Conservation (phyloP, 2,797 vertebrate species). For the Pseudomugil gertrudae region DNA sequence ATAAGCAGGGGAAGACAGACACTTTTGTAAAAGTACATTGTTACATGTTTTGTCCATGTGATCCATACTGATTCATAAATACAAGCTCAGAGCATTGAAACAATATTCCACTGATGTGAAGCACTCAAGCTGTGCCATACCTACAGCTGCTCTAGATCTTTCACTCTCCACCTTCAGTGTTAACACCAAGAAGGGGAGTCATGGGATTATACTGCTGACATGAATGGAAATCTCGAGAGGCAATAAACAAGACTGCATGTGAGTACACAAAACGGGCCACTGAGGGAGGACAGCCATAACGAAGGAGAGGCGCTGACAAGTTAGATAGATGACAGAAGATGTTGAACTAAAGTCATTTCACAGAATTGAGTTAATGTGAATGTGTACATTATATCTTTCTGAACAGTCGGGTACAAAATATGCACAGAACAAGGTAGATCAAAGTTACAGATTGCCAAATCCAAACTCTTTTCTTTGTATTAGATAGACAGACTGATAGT, state of each 20-base stretch:
- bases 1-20: no score
- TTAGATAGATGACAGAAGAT: background rate
- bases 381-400: background rate
- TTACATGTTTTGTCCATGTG: background rate
- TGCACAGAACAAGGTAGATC: background rate
- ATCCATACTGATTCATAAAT: conserved; percentile 49
- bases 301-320: background rate
- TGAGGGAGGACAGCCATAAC: background rate
- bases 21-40: background rate
- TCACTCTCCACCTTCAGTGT: conserved; percentile 58
- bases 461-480: background rate
- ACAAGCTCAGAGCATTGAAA: conserved; percentile 19
- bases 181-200: conserved; percentile 29
- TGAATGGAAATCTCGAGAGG: conserved; percentile 48
- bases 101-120: conserved; percentile 52
- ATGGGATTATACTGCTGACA: conserved; percentile 47
- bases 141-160: conserved; percentile 56
- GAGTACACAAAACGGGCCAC: conserved; percentile 8
- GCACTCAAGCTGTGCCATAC: conserved; percentile 15
- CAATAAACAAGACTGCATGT: conserved; percentile 40
- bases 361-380: background rate
- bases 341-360: background rate
- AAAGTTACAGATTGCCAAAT: background rate
- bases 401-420: background rate
- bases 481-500: no score